These are phyloP conservation scores for human DNA, from an alignment of 2,113 vertebrate genomes.

Conservation along the genomic window GRCh38 chrX:45782001-45782500, in stretches of 20 bases:
- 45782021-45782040: neutral
- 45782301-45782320: neutral
- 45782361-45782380: neutral
- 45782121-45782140: neutral
- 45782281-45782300: neutral
- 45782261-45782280: neutral
- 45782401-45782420: neutral
- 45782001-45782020: neutral
- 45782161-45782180: neutral
- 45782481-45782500: neutral
- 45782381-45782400: neutral
- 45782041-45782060: neutral
- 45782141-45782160: neutral
- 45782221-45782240: neutral
- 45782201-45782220: neutral
- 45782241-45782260: neutral
- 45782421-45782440: neutral
- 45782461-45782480: neutral
- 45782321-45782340: neutral
- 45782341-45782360: neutral
- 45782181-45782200: neutral
- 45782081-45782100: neutral
- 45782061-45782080: neutral
- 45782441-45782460: neutral
- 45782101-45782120: neutral